A percentile compares a stretch with the other conserved stretches of the same genome.
These are phyloP conservation scores for Triops longicaudatus DNA, from an alignment of 1,140 invertebrate species.

Conservation along the genomic window DNA sequence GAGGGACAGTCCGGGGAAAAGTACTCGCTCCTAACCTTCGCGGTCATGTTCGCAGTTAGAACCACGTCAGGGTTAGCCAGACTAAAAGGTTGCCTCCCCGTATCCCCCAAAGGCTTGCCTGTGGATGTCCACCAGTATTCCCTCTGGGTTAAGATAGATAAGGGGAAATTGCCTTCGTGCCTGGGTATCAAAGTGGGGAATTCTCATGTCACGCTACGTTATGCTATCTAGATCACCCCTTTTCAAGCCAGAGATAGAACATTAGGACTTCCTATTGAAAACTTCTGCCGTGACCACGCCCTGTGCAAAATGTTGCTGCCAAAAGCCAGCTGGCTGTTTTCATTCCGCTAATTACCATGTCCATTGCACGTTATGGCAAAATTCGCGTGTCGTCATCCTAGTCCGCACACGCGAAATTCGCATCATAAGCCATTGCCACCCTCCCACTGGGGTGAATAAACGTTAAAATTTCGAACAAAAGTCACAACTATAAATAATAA, in stretches of 20 bases:
- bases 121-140: too few species aligned
- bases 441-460: neutral
- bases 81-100: too few species aligned
- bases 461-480: too few species aligned
- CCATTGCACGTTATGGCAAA: neutral
- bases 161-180: conserved; percentile 14
- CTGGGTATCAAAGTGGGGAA: neutral
- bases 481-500: too few species aligned
- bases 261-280: neutral
- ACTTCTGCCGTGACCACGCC: neutral
- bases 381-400: neutral
- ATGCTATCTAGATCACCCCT: conserved; percentile 1
- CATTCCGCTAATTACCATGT: neutral
- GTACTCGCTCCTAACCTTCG: neutral
- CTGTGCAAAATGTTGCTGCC: neutral
- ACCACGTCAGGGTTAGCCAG: neutral
- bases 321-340: conserved; percentile 8
- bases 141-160: neutral
- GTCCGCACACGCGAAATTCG: neutral
- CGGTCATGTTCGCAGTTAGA: conserved; percentile 14
- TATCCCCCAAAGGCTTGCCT: too few species aligned
- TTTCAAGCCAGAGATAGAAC: neutral
- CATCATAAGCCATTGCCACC: neutral
- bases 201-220: conserved; percentile 15
- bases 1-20: neutral